Base-by-base conservation (phyloP, 2,113 vertebrate genomes). In the Prietella phreatophila region DNA sequence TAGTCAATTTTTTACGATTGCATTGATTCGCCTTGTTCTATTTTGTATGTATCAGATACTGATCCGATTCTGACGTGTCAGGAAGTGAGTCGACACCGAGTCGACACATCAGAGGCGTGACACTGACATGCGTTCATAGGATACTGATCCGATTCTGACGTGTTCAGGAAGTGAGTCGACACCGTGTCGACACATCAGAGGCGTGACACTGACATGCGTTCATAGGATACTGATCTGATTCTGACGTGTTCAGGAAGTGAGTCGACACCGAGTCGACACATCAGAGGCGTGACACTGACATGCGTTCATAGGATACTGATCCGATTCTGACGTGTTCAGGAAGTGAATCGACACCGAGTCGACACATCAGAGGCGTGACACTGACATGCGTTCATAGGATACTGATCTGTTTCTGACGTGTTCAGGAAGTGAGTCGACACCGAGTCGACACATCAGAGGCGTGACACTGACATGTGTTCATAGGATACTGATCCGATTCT, bases 21-120 rank as follows among this genome's bases (percentile, higher is more conserved):
- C 5, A 58, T 58, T 25, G 8, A 30, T 80, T 3, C 15, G 4
- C 7, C 2, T 20, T 15, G 14, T 58, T 58, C 4, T 36, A 11
- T 20, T 81, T 33, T 56, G 27, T 73, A 25, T 76, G 6, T n/a
- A 17, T 30, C n/a, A 36, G 19, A 33, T 33, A 78, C 2, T 79
- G 50, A 79, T 81, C 9, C 33, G 36, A 61, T 61, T 82, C 10
- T 25, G 4, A 39, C 33, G 20, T 25, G 20, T 1, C 2, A 20
- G 10, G 80, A 61, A 61, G 39, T 61, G 80, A n/a, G 36, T 36
- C 36, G 36, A 36, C 36, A 36, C 36, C 13, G 75, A 33, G 27
- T 81, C 79, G 79, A 81, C 17, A 80, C 53, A 80, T 33, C 53
- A 56, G 78, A 56, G n/a, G n/a, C 75, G 25, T 53, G 75, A 53